Base-by-base conservation (phyloP, 1,140 invertebrate species). In the Macrosteles quadrilineatus region DNA sequence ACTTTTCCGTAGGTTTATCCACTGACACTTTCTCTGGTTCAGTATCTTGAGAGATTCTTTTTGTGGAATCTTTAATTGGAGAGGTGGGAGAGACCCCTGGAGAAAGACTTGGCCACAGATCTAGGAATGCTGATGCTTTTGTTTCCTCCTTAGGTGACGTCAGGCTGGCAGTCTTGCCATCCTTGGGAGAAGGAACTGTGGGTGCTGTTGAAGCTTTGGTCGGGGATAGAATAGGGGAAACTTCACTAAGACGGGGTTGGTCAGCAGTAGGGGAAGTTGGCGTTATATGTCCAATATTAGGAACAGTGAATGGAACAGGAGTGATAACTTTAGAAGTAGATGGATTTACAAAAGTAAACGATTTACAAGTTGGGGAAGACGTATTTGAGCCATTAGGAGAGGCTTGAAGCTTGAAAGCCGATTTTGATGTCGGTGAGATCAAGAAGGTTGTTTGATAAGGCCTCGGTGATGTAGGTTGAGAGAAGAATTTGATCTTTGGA, bases 401-500 rank as follows among this genome's bases (percentile, higher is more conserved):
- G 9, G 47, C 27, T 70, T 71, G 71, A 32, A 72, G 55, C 66
- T 69, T 74, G 19, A 71, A 71, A 14, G 68, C 27, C 1, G 64
- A 36, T 69, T 71, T 71, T 14, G 70, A 50, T 17, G 74, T 71
- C 0, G 73, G 73, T 17, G 73, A 75, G 14, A 71, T 71, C 14
- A 71, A 40, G 30, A 73, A 73, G 30, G 50, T 64, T 6, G 72
- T 65, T 71, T 75, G 74, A 67, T 45, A 75, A 27, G 74, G 67
- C 14, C 83, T 73, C 1, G 83, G 80, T 0, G 82, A 83, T 53
- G 83, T 81, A 3, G 86, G 82, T 67, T 85, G 86, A 17, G 74
- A 72, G 47, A 74, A 79, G 78, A 86, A 85, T 77, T 87, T 87
- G 70, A 86, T 83, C 75, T 85, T 83, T 6, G 86, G 86, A 70